A percentile compares a stretch with the other conserved stretches of the same genome.
Evolutionary conservation across 1,140 invertebrate genomes (phyloP).

Genomic region (Tetramorium simillimum): DNA sequence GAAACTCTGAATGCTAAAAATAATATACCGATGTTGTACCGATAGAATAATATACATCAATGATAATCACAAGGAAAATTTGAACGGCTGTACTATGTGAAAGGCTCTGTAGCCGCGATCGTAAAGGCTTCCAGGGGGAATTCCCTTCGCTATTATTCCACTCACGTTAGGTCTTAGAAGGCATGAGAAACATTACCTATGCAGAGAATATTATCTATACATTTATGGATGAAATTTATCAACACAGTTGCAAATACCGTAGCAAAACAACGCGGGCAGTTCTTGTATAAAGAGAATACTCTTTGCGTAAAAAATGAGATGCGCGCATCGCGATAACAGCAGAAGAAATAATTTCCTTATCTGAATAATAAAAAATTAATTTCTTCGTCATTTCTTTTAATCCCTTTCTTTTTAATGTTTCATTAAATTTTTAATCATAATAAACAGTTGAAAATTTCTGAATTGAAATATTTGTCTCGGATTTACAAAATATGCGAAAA

Average conservation of each 20-base stretch:
- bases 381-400: not conserved
- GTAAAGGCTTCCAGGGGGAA: constrained; percentile 28
- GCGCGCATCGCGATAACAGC: not conserved
- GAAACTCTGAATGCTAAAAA: not conserved
- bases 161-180: constrained; percentile 38
- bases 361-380: constrained; percentile 16
- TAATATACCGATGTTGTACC: not conserved
- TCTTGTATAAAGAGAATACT: constrained; percentile 1
- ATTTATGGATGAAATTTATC: constrained; percentile 63
- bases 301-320: not conserved
- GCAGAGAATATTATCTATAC: constrained; percentile 45
- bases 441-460: not conserved
- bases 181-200: constrained; percentile 39
- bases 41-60: not conserved
- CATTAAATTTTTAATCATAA: too few relatives aligned
- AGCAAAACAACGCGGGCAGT: not conserved
- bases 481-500: not conserved
- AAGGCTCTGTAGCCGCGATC: constrained; percentile 19
- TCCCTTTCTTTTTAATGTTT: not conserved
- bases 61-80: not conserved
- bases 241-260: not conserved
- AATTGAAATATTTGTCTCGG: not conserved
- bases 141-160: constrained; percentile 49
- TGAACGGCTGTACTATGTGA: not conserved
- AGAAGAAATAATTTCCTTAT: not conserved